Conservation (phyloP, 2,797 vertebrate genomes). For the Gambusia yucatana region DNA sequence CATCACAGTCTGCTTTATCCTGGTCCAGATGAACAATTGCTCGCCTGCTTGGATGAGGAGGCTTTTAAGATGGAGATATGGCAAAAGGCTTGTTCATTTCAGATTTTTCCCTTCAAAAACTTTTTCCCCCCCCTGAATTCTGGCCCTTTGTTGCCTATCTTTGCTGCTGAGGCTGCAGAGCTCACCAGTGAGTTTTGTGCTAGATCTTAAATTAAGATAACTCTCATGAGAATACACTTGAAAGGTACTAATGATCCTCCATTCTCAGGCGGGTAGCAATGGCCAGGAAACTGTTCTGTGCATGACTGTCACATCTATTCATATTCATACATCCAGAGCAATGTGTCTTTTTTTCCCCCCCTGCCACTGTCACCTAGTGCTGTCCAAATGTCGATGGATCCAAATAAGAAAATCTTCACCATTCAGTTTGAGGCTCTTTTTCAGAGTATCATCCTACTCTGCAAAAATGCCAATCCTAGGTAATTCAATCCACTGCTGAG, state of each 20-base stretch:
- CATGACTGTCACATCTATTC: slow-evolving; percentile 53
- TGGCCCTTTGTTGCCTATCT: background rate
- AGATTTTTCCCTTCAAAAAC: slow-evolving; percentile 2
- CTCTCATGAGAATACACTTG: slow-evolving; percentile 43
- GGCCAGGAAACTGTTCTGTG: slow-evolving; percentile 56
- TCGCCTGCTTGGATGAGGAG: slow-evolving; percentile 46
- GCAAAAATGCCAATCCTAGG: slow-evolving; percentile 53
- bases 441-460: slow-evolving; percentile 38
- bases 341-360: slow-evolving; percentile 23
- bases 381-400: slow-evolving; percentile 36
- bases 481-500: slow-evolving; percentile 56
- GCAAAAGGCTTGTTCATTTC: slow-evolving; percentile 19
- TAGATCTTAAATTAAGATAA: slow-evolving; percentile 21
- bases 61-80: slow-evolving; percentile 43
- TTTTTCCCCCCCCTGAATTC: background rate
- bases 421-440: slow-evolving; percentile 42
- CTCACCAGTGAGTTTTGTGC: slow-evolving; percentile 14
- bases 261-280: slow-evolving; percentile 21
- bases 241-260: slow-evolving; percentile 56
- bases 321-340: slow-evolving; percentile 50
- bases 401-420: slow-evolving; percentile 32
- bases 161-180: slow-evolving; percentile 7
- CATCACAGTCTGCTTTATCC: slow-evolving; percentile 71
- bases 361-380: slow-evolving; percentile 54
- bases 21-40: slow-evolving; percentile 73